Evolutionary conservation across 2,113 vertebrate genomes (phyloP).

Genomic region (Bolborhynchus lineola): DNA sequence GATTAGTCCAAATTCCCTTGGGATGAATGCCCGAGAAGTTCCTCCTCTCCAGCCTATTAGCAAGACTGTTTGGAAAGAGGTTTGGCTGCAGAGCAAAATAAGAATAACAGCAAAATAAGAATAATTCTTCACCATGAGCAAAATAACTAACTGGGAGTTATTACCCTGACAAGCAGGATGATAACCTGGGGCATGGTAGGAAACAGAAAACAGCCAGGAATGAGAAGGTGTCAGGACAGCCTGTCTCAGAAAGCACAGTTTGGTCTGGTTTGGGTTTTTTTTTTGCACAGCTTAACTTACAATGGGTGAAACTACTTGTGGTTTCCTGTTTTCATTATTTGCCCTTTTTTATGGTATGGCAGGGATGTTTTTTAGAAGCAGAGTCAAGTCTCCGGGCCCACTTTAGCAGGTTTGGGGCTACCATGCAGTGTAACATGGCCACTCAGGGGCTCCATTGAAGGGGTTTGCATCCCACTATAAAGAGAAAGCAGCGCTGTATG

Average conservation of each 20-base stretch:
- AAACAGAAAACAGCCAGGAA: neutral
- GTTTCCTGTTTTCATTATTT: constrained; percentile 38
- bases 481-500: neutral
- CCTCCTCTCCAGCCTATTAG: neutral
- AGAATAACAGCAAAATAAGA: neutral
- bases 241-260: neutral
- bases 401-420: neutral
- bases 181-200: neutral
- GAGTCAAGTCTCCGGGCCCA: neutral
- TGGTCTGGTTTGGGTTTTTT: neutral
- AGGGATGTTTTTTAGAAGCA: neutral
- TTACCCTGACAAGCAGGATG: neutral
- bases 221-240: neutral
- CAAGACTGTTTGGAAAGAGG: no score
- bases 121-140: neutral
- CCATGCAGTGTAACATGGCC: rapidly evolving
- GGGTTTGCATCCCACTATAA: neutral
- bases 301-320: neutral
- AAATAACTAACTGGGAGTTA: neutral
- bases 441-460: rapidly evolving
- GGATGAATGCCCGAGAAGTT: neutral
- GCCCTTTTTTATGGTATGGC: neutral
- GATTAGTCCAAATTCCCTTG: neutral
- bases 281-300: neutral
- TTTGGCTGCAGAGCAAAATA: neutral